These are phyloP conservation scores for Nettapus auritus DNA, from an alignment of 2,113 vertebrate species.

Conservation along the genomic window DNA sequence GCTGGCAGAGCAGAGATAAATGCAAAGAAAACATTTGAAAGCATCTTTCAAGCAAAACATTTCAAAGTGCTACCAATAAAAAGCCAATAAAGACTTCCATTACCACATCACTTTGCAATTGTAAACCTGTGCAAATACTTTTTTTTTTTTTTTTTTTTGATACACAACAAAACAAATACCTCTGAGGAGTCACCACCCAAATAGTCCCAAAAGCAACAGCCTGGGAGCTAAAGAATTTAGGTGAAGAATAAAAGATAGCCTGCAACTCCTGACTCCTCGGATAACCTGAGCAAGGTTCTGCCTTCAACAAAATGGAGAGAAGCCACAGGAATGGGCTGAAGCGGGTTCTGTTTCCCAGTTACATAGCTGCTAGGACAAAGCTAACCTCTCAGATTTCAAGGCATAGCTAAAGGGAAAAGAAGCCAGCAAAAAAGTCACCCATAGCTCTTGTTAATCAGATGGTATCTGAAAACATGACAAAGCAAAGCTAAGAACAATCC, in stretches of 20 bases:
- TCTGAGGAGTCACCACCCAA: not conserved
- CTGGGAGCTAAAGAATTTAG: not conserved
- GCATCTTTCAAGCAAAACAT: not conserved
- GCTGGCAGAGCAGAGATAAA: conserved; percentile 16
- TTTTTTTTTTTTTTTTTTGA: not conserved
- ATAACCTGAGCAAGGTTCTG: not conserved
- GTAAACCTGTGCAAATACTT: not conserved
- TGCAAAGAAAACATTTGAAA: conserved; percentile 22
- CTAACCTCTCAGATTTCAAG: not conserved
- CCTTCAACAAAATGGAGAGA: not conserved
- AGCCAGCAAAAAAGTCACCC: not conserved
- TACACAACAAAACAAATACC: not conserved
- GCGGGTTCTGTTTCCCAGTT: not conserved
- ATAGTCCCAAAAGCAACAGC: not conserved
- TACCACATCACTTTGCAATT: not conserved
- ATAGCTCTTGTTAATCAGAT: not conserved
- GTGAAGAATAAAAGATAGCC: not conserved
- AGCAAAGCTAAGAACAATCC: not conserved
- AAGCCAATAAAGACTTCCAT: not conserved
- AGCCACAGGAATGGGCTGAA: not conserved
- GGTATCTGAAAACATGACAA: not conserved
- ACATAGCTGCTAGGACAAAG: not conserved
- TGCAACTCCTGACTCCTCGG: not conserved
- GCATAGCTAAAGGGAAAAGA: not conserved
- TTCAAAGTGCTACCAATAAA: not conserved